Conservation (phyloP, 2,888 invertebrate species). For the Caradrina kadenii region DNA sequence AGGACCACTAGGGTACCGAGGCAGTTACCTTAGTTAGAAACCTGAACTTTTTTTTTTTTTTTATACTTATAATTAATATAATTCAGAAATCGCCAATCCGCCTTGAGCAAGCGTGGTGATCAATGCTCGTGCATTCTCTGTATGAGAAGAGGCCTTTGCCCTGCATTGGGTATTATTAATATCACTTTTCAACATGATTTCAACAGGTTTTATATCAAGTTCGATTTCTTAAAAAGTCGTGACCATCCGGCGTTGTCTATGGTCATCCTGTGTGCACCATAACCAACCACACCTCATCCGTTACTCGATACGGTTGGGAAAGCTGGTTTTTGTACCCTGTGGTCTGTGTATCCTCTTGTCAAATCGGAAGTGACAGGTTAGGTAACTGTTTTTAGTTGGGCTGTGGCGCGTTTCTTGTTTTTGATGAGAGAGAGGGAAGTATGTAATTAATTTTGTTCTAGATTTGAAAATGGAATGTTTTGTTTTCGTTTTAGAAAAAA, state of each 20-base stretch:
- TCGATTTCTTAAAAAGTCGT: slow-evolving; percentile 46
- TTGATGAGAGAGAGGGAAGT: too few species aligned
- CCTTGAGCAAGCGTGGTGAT: too few species aligned
- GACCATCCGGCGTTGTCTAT: slow-evolving; percentile 52
- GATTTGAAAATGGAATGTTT: not conserved
- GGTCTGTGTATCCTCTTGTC: slow-evolving; percentile 40
- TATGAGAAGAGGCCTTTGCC: too few species aligned
- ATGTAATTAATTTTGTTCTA: not conserved
- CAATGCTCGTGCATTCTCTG: too few species aligned
- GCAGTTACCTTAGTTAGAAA: too few species aligned
- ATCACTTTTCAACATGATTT: not conserved
- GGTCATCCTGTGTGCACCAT: slow-evolving; percentile 52
- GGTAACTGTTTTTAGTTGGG: slow-evolving; percentile 13
- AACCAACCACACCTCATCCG: slow-evolving; percentile 60
- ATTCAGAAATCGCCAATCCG: too few species aligned
- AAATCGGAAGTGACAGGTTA: slow-evolving; percentile 38
- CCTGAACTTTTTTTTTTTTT: too few species aligned
- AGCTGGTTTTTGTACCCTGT: slow-evolving; percentile 46
- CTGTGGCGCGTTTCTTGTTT: slow-evolving; percentile 3
- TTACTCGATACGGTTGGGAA: slow-evolving; percentile 57
- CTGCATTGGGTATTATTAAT: too few species aligned
- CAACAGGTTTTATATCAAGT: slow-evolving; percentile 42
- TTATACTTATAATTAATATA: too few species aligned
- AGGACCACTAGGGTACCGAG: too few species aligned
- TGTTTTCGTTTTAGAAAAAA: too few species aligned